Conservation (phyloP, 2,888 invertebrate genomes). For the Drosophila longiperda region DNA sequence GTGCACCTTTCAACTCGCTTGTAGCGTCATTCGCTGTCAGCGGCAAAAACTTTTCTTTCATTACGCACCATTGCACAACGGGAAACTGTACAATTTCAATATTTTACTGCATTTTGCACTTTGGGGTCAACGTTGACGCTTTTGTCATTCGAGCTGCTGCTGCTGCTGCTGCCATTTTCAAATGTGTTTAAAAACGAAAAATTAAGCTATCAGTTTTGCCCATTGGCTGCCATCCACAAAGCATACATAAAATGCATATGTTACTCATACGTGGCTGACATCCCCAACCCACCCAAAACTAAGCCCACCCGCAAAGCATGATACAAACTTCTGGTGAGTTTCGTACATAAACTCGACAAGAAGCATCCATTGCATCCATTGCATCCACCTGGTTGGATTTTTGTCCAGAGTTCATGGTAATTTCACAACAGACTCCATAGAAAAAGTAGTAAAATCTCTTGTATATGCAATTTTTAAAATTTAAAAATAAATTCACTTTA, state of each 20-base stretch:
- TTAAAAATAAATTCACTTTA: background rate
- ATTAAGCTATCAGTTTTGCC: constrained; percentile 40
- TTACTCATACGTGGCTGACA: constrained; percentile 45
- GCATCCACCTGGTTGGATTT: background rate
- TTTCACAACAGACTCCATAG: background rate
- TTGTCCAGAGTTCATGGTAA: background rate
- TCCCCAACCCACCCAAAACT: background rate
- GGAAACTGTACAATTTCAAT: constrained; percentile 71
- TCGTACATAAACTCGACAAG: background rate
- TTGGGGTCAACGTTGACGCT: constrained; percentile 39
- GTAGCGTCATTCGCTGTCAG: constrained; percentile 24
- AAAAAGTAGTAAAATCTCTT: background rate
- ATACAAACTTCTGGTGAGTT: background rate
- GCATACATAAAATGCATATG: constrained; percentile 45
- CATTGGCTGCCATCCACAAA: constrained; percentile 4
- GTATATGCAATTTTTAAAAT: background rate
- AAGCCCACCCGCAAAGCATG: background rate
- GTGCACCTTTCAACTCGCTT: constrained; percentile 60
- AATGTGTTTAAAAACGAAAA: constrained; percentile 39
- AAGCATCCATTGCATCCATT: background rate
- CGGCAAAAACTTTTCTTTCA: constrained; percentile 53
- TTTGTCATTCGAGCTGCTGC: constrained; percentile 14
- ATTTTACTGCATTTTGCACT: constrained; percentile 75
- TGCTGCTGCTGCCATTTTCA: constrained; percentile 13
- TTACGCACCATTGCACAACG: constrained; percentile 70